A percentile compares a stretch with the other conserved stretches of the same genome.
Conservation (phyloP, 1,140 invertebrate genomes). For the Homalodisca vitripennis region DNA sequence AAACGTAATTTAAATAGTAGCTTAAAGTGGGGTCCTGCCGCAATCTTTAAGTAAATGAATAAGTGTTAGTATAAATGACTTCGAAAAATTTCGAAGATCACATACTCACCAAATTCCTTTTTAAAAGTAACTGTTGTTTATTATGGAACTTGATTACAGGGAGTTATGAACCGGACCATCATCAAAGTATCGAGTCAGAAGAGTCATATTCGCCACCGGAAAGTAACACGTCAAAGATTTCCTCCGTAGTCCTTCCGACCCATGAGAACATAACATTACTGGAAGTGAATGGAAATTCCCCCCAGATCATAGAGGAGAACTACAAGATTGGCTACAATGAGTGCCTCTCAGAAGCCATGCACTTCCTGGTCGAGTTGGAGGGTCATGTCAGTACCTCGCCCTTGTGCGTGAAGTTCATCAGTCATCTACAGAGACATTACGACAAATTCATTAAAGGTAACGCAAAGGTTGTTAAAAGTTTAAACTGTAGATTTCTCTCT, state of each 20-base stretch:
- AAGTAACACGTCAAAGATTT: background rate
- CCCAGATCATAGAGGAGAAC: conserved; percentile 51
- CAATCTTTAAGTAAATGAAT: too few species aligned
- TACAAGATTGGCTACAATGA: conserved; percentile 84
- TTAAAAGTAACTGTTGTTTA: background rate
- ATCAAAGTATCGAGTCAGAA: conserved; percentile 6
- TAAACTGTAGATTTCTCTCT: too few species aligned
- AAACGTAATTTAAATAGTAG: too few species aligned
- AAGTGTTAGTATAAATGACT: too few species aligned
- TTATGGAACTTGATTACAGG: background rate
- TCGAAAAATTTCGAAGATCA: too few species aligned
- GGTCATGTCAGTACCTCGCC: conserved; percentile 75
- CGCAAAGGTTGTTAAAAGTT: conserved; percentile 4
- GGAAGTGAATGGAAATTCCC: conserved; percentile 3
- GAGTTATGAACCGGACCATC: background rate
- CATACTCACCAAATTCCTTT: too few species aligned
- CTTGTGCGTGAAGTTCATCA: conserved; percentile 76
- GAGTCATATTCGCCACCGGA: conserved; percentile 25
- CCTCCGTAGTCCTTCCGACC: conserved; percentile 51
- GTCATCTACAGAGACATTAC: conserved; percentile 82
- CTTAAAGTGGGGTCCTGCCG: too few species aligned
- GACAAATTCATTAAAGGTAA: conserved; percentile 64
- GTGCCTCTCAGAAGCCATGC: conserved; percentile 83
- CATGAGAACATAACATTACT: background rate
- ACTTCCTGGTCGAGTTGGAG: conserved; percentile 85